Percentiles rank a stretch among this genome's conserved stretches.
Conservation (phyloP, 2,113 vertebrate genomes). For the Charadrius vociferus region DNA sequence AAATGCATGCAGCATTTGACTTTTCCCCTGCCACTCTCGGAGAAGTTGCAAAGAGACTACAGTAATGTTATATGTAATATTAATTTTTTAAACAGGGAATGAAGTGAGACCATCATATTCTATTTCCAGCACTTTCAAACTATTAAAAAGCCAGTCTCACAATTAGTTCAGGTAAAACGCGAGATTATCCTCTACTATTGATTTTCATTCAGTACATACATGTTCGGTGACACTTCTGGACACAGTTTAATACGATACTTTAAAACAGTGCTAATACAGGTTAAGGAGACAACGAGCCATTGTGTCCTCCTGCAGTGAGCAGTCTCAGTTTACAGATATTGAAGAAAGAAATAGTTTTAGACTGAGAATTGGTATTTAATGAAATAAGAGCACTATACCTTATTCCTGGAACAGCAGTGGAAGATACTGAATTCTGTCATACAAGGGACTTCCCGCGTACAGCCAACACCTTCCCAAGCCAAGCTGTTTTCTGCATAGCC, state of each 20-base stretch:
- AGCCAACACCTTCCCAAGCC: background rate
- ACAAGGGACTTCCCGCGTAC: background rate
- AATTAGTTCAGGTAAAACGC: background rate
- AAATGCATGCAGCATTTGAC: background rate
- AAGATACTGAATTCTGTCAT: background rate
- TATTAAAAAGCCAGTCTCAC: background rate
- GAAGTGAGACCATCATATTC: background rate
- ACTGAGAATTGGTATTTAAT: background rate
- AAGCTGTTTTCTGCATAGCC: background rate
- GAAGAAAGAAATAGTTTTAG: background rate
- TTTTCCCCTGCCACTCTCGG: background rate
- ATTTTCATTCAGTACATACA: background rate
- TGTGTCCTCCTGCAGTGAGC: background rate
- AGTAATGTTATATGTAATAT: background rate
- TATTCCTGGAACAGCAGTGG: background rate
- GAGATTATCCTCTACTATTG: background rate
- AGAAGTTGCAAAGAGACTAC: background rate
- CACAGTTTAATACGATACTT: background rate
- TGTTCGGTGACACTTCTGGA: background rate
- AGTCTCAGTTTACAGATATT: background rate
- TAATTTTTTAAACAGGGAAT: background rate
- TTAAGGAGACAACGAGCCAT: background rate
- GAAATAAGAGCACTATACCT: background rate
- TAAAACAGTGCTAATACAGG: background rate
- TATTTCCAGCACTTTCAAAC: background rate